These are phyloP conservation scores for Acromyrmex charruanus DNA, from an alignment of 1,140 invertebrate species.

Conservation along the genomic window DNA sequence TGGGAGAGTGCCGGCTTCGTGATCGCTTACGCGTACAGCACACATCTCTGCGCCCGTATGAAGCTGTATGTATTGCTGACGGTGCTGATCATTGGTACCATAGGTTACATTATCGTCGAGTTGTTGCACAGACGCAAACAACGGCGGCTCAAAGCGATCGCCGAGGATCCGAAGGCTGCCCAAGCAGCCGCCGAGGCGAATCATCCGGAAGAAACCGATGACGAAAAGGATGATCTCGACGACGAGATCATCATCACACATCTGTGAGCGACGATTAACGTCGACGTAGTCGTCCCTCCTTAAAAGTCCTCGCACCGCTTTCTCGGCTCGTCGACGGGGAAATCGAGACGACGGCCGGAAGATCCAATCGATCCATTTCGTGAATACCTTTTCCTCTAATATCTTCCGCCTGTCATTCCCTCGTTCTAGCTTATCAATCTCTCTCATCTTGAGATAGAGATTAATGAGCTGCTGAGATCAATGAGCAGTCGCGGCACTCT, in stretches of 20 bases:
- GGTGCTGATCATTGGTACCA: conserved; percentile 92
- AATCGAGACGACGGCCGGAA: conserved; percentile 37
- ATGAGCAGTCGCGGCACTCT: background rate
- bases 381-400: background rate
- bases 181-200: conserved; percentile 85
- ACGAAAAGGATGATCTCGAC: conserved; percentile 94
- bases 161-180: conserved; percentile 90
- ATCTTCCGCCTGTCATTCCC: background rate
- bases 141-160: conserved; percentile 88
- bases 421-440: background rate
- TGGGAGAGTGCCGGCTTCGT: conserved; percentile 98
- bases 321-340: conserved; percentile 36
- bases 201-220: conserved; percentile 91
- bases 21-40: conserved; percentile 95
- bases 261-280: conserved; percentile 86
- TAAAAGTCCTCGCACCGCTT: background rate
- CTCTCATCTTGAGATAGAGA: background rate
- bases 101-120: conserved; percentile 94
- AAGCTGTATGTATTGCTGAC: conserved; percentile 96
- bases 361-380: background rate
- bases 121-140: conserved; percentile 93
- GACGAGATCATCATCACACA: conserved; percentile 95
- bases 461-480: background rate
- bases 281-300: conserved; percentile 28
- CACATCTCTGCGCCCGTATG: conserved; percentile 94